Evolutionary conservation across 2,888 invertebrate genomes (phyloP), one percentile per base, ranked within the genome.

Genomic region (Lasioglossum marginatum): DNA sequence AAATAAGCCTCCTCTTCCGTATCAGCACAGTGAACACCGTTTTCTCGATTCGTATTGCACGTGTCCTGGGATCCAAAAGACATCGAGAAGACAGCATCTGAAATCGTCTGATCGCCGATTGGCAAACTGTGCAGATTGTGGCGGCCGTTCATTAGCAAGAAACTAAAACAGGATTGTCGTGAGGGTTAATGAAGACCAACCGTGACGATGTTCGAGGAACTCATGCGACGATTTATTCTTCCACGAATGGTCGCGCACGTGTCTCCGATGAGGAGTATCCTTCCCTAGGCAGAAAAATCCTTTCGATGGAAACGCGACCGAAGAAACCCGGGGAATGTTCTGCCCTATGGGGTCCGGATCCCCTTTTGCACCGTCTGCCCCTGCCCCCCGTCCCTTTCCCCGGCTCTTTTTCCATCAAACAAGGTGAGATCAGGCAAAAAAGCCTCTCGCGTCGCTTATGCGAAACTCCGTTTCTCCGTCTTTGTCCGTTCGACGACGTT

Each of bases 361-460:
- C 78, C 88, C 84, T 88, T 86, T 86, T 82, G 81, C 81, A 80
- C 78, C 79, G 77, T 63, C 16, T 31, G 77, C 57, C 71, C 73
- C 48, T 81, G 52, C 52, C 82, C 66, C 48, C 68, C 66, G 66
- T 73, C 40, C 82, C 68, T 66, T 63, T 23, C 78, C 57, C 6
- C 60, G 52, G n/a, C 34, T 60, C 85, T 77, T 82, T 84, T 75
- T 74, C 91, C 92, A 88, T 92, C 92, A 87, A 91, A 90, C 88
- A 93, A 92, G 93, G 91, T 88, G 89, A 93, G 90, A 89, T 83
- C 66, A 57, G 48, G 89, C 88, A 93, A 93, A 93, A 93, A 93
- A 90, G 83, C 76, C 71, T 82, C 86, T 82, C 86, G 80, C 78
- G 82, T 87, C 83, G 87, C 85, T 90, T 89, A 91, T 88, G 89